A percentile compares a stretch with the other conserved stretches of the same genome.
phyloP scores from a whole-genome alignment of 2,888 invertebrate genomes.

The Dasypolia templi region DNA sequence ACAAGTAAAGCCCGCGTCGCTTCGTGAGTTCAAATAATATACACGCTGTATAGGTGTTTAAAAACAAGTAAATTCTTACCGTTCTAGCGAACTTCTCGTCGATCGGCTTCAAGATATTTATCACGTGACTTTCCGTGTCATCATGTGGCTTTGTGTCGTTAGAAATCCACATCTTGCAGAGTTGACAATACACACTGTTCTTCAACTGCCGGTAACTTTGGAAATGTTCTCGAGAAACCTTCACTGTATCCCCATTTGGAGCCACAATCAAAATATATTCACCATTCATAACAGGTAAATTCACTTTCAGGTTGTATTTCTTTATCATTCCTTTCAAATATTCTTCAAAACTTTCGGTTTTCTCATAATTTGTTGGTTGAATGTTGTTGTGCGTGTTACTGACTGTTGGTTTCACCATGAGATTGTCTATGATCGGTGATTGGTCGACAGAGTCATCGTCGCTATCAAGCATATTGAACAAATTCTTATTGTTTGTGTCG shows the following conservation, averaged over 20 bases:
- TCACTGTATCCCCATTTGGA: slow-evolving; percentile 3
- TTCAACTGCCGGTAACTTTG: slow-evolving; percentile 16
- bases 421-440: neutral
- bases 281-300: slow-evolving; percentile 1
- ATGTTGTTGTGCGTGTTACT: neutral
- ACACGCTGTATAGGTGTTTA: too few species aligned
- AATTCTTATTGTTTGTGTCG: neutral
- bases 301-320: slow-evolving; percentile 7
- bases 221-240: slow-evolving; percentile 17
- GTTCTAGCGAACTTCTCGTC: slow-evolving; percentile 15
- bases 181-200: slow-evolving; percentile 19
- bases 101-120: slow-evolving; percentile 31
- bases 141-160: slow-evolving; percentile 8
- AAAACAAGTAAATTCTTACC: slow-evolving; percentile 26
- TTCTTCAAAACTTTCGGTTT: neutral
- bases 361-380: neutral
- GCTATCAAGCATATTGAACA: neutral
- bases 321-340: slow-evolving; percentile 31
- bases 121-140: slow-evolving; percentile 4
- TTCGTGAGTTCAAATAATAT: neutral
- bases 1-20: neutral
- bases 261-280: slow-evolving; percentile 13
- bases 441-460: neutral
- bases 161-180: slow-evolving; percentile 19
- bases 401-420: neutral